Conservation (phyloP, 2,888 invertebrate genomes). For the Alentia gelatinosa region DNA sequence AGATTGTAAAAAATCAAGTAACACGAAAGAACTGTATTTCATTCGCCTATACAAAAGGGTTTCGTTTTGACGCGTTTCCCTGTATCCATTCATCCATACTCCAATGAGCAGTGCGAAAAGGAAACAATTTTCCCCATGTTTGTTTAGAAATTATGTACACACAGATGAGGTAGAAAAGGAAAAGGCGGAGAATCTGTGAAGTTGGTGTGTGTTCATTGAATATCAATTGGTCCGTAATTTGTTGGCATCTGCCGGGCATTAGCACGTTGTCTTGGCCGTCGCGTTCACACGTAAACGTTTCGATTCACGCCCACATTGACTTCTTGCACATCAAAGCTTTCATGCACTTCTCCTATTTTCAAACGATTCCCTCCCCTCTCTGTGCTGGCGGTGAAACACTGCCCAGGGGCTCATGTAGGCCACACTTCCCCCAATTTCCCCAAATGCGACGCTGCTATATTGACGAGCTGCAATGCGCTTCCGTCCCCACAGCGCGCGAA, state of each 20-base stretch:
- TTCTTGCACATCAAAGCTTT: conserved; percentile 40
- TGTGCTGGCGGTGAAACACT: conserved; percentile 13
- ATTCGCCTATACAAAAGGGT: background rate
- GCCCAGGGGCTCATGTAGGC: conserved; percentile 42
- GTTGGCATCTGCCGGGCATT: conserved; percentile 14
- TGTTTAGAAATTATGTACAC: conserved; percentile 4
- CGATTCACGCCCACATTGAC: conserved; percentile 40
- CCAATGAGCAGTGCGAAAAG: background rate
- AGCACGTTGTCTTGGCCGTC: conserved; percentile 37
- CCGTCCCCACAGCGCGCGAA: conserved; percentile 40
- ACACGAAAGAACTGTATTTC: too few relatives aligned
- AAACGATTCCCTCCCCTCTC: conserved; percentile 17
- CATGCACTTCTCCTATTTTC: conserved; percentile 44
- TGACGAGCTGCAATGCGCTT: background rate
- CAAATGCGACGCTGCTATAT: conserved; percentile 18
- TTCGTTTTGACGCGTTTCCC: background rate
- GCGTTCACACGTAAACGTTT: conserved; percentile 45
- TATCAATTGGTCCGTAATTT: conserved; percentile 30
- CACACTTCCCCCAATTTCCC: conserved; percentile 30
- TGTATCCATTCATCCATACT: background rate
- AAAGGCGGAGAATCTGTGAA: conserved; percentile 6
- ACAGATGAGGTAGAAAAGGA: background rate
- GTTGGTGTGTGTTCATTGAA: conserved; percentile 43
- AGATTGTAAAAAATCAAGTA: too few relatives aligned
- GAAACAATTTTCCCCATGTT: conserved; percentile 35